Percentiles rank a stretch among this genome's conserved stretches.
Evolutionary conservation across 2,888 invertebrate species (phyloP).

Genomic region (Entomobrya multifasciata): DNA sequence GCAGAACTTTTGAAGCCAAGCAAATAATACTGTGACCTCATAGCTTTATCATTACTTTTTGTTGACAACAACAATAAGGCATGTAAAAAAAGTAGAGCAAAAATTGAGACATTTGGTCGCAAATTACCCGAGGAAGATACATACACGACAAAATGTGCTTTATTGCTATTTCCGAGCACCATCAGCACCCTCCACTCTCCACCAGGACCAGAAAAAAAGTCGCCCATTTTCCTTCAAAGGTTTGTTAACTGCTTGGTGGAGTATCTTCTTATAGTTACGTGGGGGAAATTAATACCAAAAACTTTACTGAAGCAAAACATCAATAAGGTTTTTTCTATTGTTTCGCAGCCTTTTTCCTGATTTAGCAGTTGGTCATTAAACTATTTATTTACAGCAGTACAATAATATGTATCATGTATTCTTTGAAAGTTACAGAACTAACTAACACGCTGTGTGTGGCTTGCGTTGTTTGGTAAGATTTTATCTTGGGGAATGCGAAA

Average conservation of each 20-base stretch:
- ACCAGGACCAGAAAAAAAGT: background rate
- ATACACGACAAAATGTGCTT: slow-evolving; percentile 17
- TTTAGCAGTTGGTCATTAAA: slow-evolving; percentile 52
- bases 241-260: background rate
- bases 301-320: slow-evolving; percentile 15
- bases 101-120: slow-evolving; percentile 79
- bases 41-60: slow-evolving; percentile 42
- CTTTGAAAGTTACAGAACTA: background rate
- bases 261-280: background rate
- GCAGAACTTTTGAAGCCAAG: slow-evolving; percentile 1
- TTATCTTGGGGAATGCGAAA: slow-evolving; percentile 38
- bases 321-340: slow-evolving; percentile 19
- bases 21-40: slow-evolving; percentile 21
- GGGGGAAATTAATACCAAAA: slow-evolving; percentile 44
- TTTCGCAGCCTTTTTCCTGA: slow-evolving; percentile 4
- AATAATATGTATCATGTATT: background rate
- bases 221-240: background rate
- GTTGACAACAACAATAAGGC: slow-evolving; percentile 36
- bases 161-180: background rate
- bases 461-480: background rate
- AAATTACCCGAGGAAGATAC: slow-evolving; percentile 77
- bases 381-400: slow-evolving; percentile 16
- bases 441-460: slow-evolving; percentile 9
- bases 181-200: too few species aligned
- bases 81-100: slow-evolving; percentile 59